Percentiles rank a stretch among this genome's conserved stretches.
Conservation (phyloP, 2,888 invertebrate genomes). For the Gasteruption jaculator region DNA sequence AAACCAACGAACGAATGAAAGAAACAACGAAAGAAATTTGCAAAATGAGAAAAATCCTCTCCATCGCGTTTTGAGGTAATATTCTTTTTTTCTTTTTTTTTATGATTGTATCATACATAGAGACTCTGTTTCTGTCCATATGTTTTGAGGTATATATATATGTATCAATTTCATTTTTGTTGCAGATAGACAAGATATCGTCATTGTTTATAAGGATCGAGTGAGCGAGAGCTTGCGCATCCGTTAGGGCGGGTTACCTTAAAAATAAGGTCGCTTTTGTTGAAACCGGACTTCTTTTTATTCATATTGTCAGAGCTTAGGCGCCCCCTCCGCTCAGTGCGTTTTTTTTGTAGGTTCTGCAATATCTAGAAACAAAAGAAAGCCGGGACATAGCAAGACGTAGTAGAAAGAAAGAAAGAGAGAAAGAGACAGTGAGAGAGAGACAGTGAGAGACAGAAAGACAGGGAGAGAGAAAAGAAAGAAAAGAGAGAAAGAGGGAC, state of each 20-base stretch:
- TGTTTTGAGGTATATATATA: too few species aligned
- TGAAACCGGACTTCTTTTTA: slow-evolving; percentile 88
- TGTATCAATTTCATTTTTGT: too few species aligned
- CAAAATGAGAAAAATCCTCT: slow-evolving; percentile 21
- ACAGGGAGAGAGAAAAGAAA: slow-evolving; percentile 12
- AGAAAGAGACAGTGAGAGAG: slow-evolving; percentile 43
- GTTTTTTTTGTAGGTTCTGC: slow-evolving; percentile 99
- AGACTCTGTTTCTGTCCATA: too few species aligned
- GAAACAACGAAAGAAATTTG: too few species aligned
- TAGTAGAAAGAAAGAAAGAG: slow-evolving; percentile 58
- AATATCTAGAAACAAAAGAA: slow-evolving; percentile 94
- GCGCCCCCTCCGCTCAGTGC: slow-evolving; percentile 95
- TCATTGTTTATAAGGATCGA: too few species aligned
- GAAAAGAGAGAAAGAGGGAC: slow-evolving; percentile 4
- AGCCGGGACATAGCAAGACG: slow-evolving; percentile 68
- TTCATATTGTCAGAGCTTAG: slow-evolving; percentile 85
- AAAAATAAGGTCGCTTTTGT: slow-evolving; percentile 97
- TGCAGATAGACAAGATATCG: too few species aligned
- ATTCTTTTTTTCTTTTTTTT: too few species aligned
- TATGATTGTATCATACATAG: too few species aligned
- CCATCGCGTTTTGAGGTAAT: slow-evolving; percentile 35
- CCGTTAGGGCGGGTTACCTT: slow-evolving; percentile 79
- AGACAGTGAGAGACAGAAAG: slow-evolving; percentile 34
- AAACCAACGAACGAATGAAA: too few species aligned
- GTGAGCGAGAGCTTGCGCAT: slow-evolving; percentile 46